Base-by-base conservation (phyloP, 2,113 vertebrate genomes). In the Anolis carolinensis region DNA sequence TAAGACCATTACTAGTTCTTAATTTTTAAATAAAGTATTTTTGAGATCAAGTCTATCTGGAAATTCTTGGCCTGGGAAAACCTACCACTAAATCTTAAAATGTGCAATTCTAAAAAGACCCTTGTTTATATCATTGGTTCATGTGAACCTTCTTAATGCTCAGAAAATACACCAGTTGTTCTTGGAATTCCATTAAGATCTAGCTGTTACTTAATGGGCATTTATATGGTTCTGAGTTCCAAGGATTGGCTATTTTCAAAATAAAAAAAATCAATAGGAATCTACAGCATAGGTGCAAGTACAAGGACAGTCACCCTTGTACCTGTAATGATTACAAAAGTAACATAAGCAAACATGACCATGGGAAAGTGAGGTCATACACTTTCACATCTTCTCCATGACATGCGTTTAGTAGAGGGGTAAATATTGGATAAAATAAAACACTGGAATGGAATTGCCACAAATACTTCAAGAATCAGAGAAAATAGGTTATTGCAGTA, bases 381-480 rank as follows among this genome's bases (percentile, higher is more conserved):
- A 50, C 50, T 85, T 89, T 84, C 23, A 50, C 27, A 14, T 85
- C 75, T 89, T 89, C 91, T 36, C 11, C 84, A 48, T 89, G 83
- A 71, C 86, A 88, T 2, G 2, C 16, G 55, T 83, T 65, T 67
- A 87, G 11, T 63, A 10, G 10, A 73, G 0, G 76, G 87, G 77
- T 88, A 79, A 89, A 25, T 88, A 83, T 67, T 82, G 83, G 48
- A 44, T 80, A 81, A 55, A 18, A 27, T 91, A 90, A 86, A 63
- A 81, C 82, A 86, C n/a, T n/a, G 79, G 87, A 30, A 20, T 82
- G 72, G 68, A 90, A 30, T 81, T 25, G 9, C 30, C 25, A 44
- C 79, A 63, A 25, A 36, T 20, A 11, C 62, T 67, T 59, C 30
- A 32, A 59, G n/a, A 14, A 78, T 32, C 50, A 18, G 20, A 79